Conservation (phyloP, 2,797 vertebrate genomes). For the Liasis olivaceus region DNA sequence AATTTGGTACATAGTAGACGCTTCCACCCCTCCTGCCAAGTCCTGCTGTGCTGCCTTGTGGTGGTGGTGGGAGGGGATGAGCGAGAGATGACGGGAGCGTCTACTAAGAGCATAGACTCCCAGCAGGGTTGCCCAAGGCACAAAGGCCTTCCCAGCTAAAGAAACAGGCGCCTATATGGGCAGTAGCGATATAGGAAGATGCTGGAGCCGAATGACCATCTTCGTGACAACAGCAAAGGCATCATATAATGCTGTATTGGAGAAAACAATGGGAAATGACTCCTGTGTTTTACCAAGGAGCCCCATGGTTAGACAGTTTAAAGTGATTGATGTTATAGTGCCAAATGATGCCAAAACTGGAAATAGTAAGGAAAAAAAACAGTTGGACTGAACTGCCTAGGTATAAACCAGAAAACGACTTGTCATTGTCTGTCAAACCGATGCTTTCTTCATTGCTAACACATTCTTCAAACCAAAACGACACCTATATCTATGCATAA, state of each 20-base stretch:
- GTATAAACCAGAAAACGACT: neutral
- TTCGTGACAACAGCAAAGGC: neutral
- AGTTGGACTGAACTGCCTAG: neutral
- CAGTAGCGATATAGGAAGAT: neutral
- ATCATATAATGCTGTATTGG: neutral
- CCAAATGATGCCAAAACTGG: neutral
- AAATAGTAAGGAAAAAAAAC: neutral
- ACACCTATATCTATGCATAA: neutral
- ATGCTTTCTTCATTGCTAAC: neutral
- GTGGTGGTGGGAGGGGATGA: neutral
- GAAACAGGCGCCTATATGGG: neutral
- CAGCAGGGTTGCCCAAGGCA: neutral
- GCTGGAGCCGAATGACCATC: neutral
- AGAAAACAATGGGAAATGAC: neutral
- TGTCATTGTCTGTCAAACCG: neutral
- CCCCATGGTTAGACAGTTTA: neutral
- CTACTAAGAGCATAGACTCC: neutral
- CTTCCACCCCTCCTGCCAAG: neutral
- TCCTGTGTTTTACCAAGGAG: neutral
- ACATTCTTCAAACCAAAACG: neutral
- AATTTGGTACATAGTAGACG: too few species aligned
- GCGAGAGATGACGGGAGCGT: neutral
- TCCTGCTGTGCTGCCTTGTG: neutral
- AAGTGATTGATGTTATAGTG: neutral
- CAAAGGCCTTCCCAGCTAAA: neutral